A percentile compares a stretch with the other conserved stretches of the same genome.
Conservation (phyloP, 1,140 invertebrate species). For the Lordiphosa collinella region DNA sequence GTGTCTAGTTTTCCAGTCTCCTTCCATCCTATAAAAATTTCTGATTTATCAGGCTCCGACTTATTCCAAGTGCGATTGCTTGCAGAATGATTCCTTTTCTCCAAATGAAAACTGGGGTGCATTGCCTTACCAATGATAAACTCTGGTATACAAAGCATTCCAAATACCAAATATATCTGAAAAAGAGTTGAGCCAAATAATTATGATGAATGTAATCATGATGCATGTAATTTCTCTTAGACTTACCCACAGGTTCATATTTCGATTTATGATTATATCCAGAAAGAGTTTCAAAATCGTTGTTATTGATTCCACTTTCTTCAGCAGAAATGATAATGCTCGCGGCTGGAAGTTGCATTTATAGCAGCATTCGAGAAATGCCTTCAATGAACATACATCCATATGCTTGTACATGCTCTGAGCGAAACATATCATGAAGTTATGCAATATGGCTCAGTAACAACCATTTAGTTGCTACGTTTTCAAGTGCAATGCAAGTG, state of each 20-base stretch:
- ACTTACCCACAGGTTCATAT: constrained; percentile 24
- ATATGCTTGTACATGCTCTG: background rate
- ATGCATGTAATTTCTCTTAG: background rate
- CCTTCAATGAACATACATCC: constrained; percentile 1
- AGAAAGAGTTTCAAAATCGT: too few species aligned
- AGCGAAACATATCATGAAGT: background rate
- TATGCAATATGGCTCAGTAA: background rate
- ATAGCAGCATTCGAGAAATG: constrained; percentile 14
- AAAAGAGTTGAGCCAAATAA: background rate
- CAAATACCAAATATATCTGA: constrained; percentile 21
- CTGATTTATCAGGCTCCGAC: constrained; percentile 14
- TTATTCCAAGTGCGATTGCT: constrained; percentile 2
- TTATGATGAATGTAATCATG: background rate
- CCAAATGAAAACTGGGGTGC: constrained; percentile 3
- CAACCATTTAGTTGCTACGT: background rate
- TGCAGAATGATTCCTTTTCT: constrained; percentile 8
- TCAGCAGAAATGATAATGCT: constrained; percentile 22
- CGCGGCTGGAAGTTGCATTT: constrained; percentile 12
- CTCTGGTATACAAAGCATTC: constrained; percentile 14
- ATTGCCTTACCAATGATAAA: constrained; percentile 12
- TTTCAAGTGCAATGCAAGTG: background rate
- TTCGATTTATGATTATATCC: background rate
- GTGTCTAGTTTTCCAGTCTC: too few species aligned
- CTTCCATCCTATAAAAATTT: too few species aligned
- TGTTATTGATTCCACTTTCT: background rate